Percentiles rank a stretch among this genome's conserved stretches.
phyloP scores from a whole-genome alignment of 1,140 invertebrate genomes.

The Rhizoglyphus robini region DNA sequence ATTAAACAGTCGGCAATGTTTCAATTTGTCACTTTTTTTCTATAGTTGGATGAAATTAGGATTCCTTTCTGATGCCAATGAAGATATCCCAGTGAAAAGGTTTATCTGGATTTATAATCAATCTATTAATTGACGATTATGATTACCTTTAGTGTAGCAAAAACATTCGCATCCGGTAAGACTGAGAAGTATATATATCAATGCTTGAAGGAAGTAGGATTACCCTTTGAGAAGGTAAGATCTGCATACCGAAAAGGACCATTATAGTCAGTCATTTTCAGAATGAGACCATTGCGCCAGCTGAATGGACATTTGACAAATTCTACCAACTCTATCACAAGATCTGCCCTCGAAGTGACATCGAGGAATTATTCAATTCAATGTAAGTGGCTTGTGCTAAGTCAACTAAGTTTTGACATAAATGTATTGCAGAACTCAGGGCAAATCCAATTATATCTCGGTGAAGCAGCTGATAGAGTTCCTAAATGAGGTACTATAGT shows the following conservation, averaged over 20 bases:
- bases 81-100: constrained; percentile 89
- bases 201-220: constrained; percentile 76
- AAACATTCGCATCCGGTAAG: constrained; percentile 89
- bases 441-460: constrained; percentile 71
- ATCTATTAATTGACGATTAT: no score
- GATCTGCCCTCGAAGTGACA: constrained; percentile 96
- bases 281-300: constrained; percentile 86
- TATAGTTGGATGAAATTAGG: constrained; percentile 90
- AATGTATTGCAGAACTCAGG: constrained; percentile 56
- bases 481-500: constrained; percentile 59
- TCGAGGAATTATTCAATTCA: constrained; percentile 91
- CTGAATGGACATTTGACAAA: constrained; percentile 94
- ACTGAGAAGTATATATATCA: constrained; percentile 97
- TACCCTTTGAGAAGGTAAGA: constrained; percentile 82
- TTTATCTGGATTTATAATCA: constrained; percentile 24
- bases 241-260: background rate
- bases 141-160: constrained; percentile 51
- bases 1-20: background rate
- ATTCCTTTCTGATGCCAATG: constrained; percentile 77
- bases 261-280: constrained; percentile 30
- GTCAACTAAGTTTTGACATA: background rate
- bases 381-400: constrained; percentile 55
- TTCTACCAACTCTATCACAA: constrained; percentile 97
- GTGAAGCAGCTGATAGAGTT: constrained; percentile 81
- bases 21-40: constrained; percentile 3